These are phyloP conservation scores for Triplophysa tibetana DNA, from an alignment of 2,113 vertebrate genomes.

Conservation along the genomic window DNA sequence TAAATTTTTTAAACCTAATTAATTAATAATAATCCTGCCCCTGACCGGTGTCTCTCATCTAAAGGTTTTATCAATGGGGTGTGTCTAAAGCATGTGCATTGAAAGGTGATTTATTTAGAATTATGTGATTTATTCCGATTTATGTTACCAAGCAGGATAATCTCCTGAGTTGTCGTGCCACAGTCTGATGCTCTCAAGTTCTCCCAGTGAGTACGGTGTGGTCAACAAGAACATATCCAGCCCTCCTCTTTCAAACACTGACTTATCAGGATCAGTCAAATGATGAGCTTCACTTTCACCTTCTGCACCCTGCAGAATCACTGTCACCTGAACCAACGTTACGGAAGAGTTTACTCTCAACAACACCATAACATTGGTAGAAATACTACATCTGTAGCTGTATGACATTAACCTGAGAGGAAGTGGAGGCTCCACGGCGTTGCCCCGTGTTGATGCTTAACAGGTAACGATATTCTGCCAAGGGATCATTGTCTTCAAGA, in stretches of 20 bases:
- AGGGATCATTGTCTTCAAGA: slow-evolving; percentile 88
- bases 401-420: slow-evolving; percentile 80
- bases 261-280: slow-evolving; percentile 76
- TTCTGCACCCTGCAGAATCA: slow-evolving; percentile 83
- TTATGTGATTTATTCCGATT: background rate
- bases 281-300: slow-evolving; percentile 93
- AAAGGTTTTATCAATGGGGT: too few relatives aligned
- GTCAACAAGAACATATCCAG: slow-evolving; percentile 86
- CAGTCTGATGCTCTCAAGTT: slow-evolving; percentile 83
- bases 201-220: slow-evolving; percentile 88
- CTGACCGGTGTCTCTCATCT: too few relatives aligned
- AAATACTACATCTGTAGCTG: background rate
- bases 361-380: background rate
- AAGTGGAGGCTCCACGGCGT: slow-evolving; percentile 84
- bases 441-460: slow-evolving; percentile 88
- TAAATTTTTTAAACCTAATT: too few relatives aligned
- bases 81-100: too few relatives aligned
- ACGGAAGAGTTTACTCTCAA: background rate
- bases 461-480: slow-evolving; percentile 87
- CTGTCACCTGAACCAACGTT: slow-evolving; percentile 77
- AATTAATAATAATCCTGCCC: too few relatives aligned
- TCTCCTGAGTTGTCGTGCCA: slow-evolving; percentile 93
- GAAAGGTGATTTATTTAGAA: background rate
- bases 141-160: slow-evolving; percentile 80
- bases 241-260: slow-evolving; percentile 86